Evolutionary conservation across 1,140 invertebrate genomes (phyloP), one percentile per base, ranked within the genome.

Genomic region (Heliconius nattereri): DNA sequence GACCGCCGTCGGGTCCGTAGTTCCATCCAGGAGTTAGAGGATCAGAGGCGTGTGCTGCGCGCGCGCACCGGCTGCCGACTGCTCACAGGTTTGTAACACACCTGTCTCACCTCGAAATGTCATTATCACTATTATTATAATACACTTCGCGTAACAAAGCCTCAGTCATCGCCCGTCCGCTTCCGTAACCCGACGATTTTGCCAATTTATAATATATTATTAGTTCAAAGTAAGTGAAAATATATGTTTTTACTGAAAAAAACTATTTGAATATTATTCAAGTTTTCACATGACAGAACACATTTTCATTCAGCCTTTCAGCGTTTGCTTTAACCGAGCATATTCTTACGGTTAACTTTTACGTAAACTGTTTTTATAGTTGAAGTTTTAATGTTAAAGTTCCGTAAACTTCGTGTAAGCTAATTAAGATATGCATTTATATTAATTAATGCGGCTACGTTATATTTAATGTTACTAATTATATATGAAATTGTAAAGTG

Each of bases 61-160:
- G 79, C 84, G 89, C 89, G 85, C 84, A 81, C 75, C 87, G 32
- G 71, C 81, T 79, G 77, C 74, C 88, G 88, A 92, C 90, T 93
- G 89, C 82, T 87, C 84, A 74, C 85, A 91, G 90, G 91, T 91
- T 82, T 83, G 87, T 88, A 83, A 40, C 84, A 83, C 90, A 93
- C 91, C 91, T 92, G 88, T 85, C 82, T 84, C 88, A 92, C 91
- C 87, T 92, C 88, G 84, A 89, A 92, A 91, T 93, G 91, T 92
- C 90, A 94, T 92, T 92, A 94, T 90, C 88, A 92, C 87, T 88
- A 89, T 90, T 90, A 90, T 91, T 85, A 92, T 90, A 90, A 89
- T 84, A 89, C 85, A 83, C 80, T 82, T 75, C 78, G 78, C 83
- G 82, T 78, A 89, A 90, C 86, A 90, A 89, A 86, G 80, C 85